Evolutionary conservation across 2,888 invertebrate genomes (phyloP), one percentile per base, ranked within the genome.

Genomic region (Allacma fusca): DNA sequence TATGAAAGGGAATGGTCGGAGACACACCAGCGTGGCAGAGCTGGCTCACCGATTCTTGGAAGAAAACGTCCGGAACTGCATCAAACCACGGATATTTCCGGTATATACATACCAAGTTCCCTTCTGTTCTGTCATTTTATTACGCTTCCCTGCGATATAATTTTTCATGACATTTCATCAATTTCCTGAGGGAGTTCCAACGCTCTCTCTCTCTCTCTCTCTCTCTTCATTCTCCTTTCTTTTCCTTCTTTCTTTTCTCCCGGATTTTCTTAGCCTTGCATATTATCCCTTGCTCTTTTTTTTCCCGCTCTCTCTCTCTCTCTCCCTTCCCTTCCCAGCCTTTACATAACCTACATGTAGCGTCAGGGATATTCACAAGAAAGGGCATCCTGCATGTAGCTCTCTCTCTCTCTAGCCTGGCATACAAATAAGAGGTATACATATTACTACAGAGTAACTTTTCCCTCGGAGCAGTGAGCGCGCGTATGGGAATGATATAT

Each of bases 51-150:
- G 79, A 72, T 83, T 82, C 78, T 76, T 83, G 71, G 81, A 82
- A 78, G 82, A 82, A 80, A 83, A 81, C 75, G 80, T 82, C 43
- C 81, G 82, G 79, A 81, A 81, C 50, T 80, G 81, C 77, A 81
- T 83, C 79, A 81, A 82, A 81, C 83, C 82, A 57, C 82, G 83
- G 80, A 82, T 83, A 81, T 83, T 82, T 82, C 83, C 83, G 83
- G 83, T 83, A 73, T n/a, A n/a, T 40, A 28, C 74, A 43, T 28
- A 44, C 21, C 23, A 21, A 26, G 50, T 76, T 28, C 64, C 72
- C 76, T 78, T 75, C 67, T 80, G 75, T 75, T 65, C 76, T 81
- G 78, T 81, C 79, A 78, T 79, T 81, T 81, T 81, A 79, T 78
- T 80, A 79, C 78, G 79, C 81, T 78, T 81, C 80, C 78, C 79